phyloP scores from a whole-genome alignment of 1,140 invertebrate genomes.

The Pachyrhynchus sulphureomaculatus region DNA sequence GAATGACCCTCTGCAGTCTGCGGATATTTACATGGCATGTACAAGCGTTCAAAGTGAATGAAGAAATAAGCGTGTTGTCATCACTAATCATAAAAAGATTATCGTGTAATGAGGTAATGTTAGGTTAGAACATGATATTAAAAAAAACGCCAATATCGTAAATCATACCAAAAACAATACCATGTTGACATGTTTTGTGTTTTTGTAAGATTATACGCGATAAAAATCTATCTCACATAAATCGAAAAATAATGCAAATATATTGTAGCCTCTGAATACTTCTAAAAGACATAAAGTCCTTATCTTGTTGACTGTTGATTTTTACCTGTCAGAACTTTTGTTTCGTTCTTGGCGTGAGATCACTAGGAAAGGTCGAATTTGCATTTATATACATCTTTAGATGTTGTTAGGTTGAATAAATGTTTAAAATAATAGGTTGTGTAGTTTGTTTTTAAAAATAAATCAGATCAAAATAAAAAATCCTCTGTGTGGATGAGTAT shows the following conservation, averaged over 20 bases:
- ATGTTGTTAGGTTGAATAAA: background rate
- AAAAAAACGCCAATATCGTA: too few relatives aligned
- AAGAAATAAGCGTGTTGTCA: too few relatives aligned
- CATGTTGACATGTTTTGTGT: background rate
- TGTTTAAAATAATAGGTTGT: conserved; percentile 1
- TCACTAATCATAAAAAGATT: too few relatives aligned
- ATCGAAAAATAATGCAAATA: conserved; percentile 18
- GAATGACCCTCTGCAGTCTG: too few relatives aligned
- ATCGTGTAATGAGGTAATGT: too few relatives aligned
- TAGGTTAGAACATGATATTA: too few relatives aligned
- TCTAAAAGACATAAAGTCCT: conserved; percentile 3
- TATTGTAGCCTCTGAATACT: conserved; percentile 4
- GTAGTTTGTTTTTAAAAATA: too few relatives aligned
- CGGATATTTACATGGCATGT: too few relatives aligned
- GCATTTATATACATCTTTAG: conserved; percentile 5
- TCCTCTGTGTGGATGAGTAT: too few relatives aligned
- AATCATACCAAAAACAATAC: background rate
- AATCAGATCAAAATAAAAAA: too few relatives aligned
- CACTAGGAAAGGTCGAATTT: conserved; percentile 16
- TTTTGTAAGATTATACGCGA: background rate
- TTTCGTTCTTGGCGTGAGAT: conserved; percentile 11
- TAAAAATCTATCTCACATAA: conserved; percentile 17
- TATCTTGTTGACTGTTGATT: conserved; percentile 20
- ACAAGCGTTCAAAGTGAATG: too few relatives aligned
- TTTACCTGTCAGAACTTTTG: conserved; percentile 19